phyloP scores from a whole-genome alignment of 2,113 vertebrate genomes.

The Sitta europaea region DNA sequence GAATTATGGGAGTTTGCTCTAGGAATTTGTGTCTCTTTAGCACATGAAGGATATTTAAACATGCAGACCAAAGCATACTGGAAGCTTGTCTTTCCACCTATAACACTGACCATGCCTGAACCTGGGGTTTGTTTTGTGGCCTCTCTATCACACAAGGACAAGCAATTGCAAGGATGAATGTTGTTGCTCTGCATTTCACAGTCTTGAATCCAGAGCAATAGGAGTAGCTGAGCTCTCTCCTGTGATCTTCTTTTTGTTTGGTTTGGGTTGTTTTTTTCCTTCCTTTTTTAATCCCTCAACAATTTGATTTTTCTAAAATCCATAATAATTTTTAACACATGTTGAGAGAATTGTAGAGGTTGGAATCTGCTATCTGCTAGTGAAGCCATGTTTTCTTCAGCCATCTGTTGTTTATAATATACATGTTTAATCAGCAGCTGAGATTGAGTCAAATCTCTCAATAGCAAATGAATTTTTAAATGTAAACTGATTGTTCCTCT shows the following conservation, averaged over 20 bases:
- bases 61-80: neutral
- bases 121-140: neutral
- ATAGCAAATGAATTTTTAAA: neutral
- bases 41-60: neutral
- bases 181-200: neutral
- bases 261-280: neutral
- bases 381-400: neutral
- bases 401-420: neutral
- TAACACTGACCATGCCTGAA: neutral
- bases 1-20: neutral
- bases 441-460: neutral
- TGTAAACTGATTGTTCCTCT: neutral
- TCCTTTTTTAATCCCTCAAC: neutral
- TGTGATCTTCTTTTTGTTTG: neutral
- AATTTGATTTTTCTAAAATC: neutral
- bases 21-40: neutral
- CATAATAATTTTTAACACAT: neutral
- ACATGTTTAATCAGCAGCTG: neutral
- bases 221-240: neutral
- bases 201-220: neutral
- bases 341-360: neutral
- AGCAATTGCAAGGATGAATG: neutral
- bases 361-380: neutral
- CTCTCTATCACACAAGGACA: neutral
- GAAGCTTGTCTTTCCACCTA: neutral